Percentiles rank a stretch among this genome's conserved stretches.
Conservation (phyloP, 1,140 invertebrate genomes). For the Antheraea pernyi region DNA sequence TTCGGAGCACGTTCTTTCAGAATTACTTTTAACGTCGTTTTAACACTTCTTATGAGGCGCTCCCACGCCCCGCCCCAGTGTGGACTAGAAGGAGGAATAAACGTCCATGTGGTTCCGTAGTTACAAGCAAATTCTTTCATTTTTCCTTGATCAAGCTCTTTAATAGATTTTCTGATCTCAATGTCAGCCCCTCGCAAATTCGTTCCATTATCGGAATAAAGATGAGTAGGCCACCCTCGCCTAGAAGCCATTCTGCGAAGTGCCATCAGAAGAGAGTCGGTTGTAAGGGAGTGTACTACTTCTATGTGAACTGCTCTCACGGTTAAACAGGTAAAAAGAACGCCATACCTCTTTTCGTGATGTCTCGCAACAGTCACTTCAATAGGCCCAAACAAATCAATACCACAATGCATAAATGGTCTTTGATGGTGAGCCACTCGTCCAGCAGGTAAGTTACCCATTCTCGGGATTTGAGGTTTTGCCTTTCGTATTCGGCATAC, state of each 20-base stretch:
- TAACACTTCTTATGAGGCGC: no score
- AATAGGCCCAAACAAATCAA: slow-evolving; percentile 40
- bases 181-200: slow-evolving; percentile 41
- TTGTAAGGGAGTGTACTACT: slow-evolving; percentile 8
- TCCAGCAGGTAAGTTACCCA: slow-evolving; percentile 28
- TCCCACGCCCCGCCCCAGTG: no score
- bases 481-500: slow-evolving; percentile 17
- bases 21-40: no score
- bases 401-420: slow-evolving; percentile 27
- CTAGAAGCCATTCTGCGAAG: slow-evolving; percentile 20
- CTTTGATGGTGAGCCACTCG: slow-evolving; percentile 31
- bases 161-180: slow-evolving; percentile 22
- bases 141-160: slow-evolving; percentile 20
- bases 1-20: no score
- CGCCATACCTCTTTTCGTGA: slow-evolving; percentile 49
- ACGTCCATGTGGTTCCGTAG: slow-evolving; percentile 39
- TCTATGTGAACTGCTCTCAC: slow-evolving; percentile 42
- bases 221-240: slow-evolving; percentile 17
- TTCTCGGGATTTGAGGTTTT: slow-evolving; percentile 18
- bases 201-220: slow-evolving; percentile 45
- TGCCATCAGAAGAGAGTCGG: slow-evolving; percentile 25
- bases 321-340: slow-evolving; percentile 55
- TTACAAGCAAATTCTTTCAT: slow-evolving; percentile 18
- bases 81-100: slow-evolving; percentile 51
- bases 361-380: slow-evolving; percentile 35